Evolutionary conservation across 1,140 invertebrate genomes (phyloP), one percentile per base, ranked within the genome.

Genomic region (Orussus abietinus): DNA sequence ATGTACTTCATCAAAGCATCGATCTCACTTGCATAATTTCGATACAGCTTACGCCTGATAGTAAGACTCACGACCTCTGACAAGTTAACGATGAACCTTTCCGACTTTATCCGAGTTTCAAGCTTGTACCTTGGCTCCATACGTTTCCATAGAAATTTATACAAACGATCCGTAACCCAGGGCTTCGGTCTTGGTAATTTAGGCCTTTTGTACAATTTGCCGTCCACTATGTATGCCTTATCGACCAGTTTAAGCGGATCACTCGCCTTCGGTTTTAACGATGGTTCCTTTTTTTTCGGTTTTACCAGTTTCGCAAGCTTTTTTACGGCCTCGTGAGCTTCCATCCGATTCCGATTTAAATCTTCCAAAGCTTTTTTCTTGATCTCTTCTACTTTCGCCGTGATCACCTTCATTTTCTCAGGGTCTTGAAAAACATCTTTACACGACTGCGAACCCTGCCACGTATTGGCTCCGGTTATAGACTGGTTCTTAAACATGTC

Each of bases 81-180:
- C 1, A 70, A 20, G 2, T 51, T 15, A 1, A 26, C 4, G 1
- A 70, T 22, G 17, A 70, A 59, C 11, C 57, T 53, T 30, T 67
- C 65, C 0, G 65, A 66, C 1, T 38, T n/a, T 2, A 61, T 2
- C 35, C 62, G 45, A 0, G 53, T 58, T 12, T 22, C 5, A 0
- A 49, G 1, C 3, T 50, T 39, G 21, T 45, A 66, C 21, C 57
- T 62, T 1, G 59, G 41, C 21, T 67, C 52, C 55, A 70, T 49
- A 1, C 25, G 5, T 9, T 62, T 58, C 64, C 57, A 66, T 3
- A 70, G 29, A 19, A 53, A 53, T n/a, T 47, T 48, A 11, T 70
- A 70, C 2, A 70, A 36, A 5, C 47, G 45, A 39, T 67, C 33
- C 0, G 64, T 68, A 1, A 21, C 55, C 66, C 66, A 69, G 0